Percentiles rank a stretch among this genome's conserved stretches.
Evolutionary conservation across 2,797 vertebrate species (phyloP).

Genomic region (Sternarchorhynchus goeldii): DNA sequence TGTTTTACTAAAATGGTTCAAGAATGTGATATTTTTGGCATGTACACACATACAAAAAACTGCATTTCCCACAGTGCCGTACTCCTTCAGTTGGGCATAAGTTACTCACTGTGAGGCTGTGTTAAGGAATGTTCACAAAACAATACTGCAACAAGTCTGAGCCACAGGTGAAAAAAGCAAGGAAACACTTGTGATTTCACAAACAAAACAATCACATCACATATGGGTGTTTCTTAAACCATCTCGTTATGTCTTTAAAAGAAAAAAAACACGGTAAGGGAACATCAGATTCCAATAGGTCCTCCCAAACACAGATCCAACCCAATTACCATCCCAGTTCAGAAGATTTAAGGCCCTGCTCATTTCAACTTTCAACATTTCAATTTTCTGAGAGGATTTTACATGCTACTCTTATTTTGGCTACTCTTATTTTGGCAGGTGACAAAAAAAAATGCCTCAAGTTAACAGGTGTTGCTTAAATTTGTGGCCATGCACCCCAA

Average conservation of each 20-base stretch:
- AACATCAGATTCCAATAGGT: conserved; percentile 35
- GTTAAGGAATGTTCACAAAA: conserved; percentile 65
- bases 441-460: conserved; percentile 4
- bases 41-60: conserved; percentile 22
- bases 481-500: conserved; percentile 11
- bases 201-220: conserved; percentile 2
- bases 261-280: conserved; percentile 13
- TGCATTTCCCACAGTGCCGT: conserved; percentile 51
- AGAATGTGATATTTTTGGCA: conserved; percentile 40
- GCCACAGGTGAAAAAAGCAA: conserved; percentile 25
- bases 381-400: neutral
- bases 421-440: conserved; percentile 1
- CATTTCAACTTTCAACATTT: neutral
- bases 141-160: conserved; percentile 38
- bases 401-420: neutral
- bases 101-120: conserved; percentile 46
- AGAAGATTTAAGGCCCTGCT: conserved; percentile 8
- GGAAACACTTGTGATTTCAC: conserved; percentile 2
- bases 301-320: conserved; percentile 13
- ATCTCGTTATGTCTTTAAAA: neutral
- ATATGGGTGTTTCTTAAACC: neutral
- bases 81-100: conserved; percentile 12
- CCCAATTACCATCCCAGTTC: conserved; percentile 22
- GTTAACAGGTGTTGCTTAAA: conserved; percentile 17
- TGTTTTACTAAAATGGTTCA: conserved; percentile 50